Percentiles rank a stretch among this genome's conserved stretches.
These are phyloP conservation scores for Zootermopsis nevadensis DNA, from an alignment of 2,888 invertebrate genomes.

Conservation along the genomic window DNA sequence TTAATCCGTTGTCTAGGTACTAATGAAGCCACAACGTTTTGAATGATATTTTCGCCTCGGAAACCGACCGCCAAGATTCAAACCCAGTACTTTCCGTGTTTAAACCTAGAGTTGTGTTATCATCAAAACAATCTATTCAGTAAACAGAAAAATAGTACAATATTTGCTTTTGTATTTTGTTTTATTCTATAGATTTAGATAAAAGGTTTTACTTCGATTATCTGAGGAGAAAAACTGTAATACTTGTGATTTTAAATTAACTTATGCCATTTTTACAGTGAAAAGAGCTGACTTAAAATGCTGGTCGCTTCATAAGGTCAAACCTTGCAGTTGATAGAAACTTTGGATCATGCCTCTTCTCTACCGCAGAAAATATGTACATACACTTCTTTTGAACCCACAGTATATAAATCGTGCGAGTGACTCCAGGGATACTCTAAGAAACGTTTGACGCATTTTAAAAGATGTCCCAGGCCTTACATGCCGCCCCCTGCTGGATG, in stretches of 20 bases:
- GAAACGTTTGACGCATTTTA: conserved; percentile 2
- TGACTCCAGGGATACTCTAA: neutral
- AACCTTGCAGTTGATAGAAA: conserved; percentile 1
- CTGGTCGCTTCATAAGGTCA: neutral
- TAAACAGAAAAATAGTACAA: too few relatives aligned
- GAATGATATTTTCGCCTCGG: too few relatives aligned
- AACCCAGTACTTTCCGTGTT: too few relatives aligned
- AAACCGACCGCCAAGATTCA: too few relatives aligned
- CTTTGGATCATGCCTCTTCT: conserved; percentile 6
- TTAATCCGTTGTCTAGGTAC: too few relatives aligned
- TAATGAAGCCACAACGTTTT: too few relatives aligned
- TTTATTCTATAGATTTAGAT: too few relatives aligned
- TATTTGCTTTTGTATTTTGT: too few relatives aligned
- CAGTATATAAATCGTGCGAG: conserved; percentile 5
- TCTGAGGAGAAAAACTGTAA: too few relatives aligned
- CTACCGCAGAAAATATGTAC: conserved; percentile 13
- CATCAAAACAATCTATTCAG: too few relatives aligned
- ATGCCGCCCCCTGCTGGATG: neutral
- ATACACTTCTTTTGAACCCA: neutral
- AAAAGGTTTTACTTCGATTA: too few relatives aligned
- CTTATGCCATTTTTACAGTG: neutral
- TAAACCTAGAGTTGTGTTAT: too few relatives aligned
- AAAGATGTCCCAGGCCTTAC: neutral
- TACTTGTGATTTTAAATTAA: neutral
- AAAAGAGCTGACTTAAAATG: neutral